phyloP scores from a whole-genome alignment of 1,140 invertebrate genomes.

The Armadillidium nasatum region DNA sequence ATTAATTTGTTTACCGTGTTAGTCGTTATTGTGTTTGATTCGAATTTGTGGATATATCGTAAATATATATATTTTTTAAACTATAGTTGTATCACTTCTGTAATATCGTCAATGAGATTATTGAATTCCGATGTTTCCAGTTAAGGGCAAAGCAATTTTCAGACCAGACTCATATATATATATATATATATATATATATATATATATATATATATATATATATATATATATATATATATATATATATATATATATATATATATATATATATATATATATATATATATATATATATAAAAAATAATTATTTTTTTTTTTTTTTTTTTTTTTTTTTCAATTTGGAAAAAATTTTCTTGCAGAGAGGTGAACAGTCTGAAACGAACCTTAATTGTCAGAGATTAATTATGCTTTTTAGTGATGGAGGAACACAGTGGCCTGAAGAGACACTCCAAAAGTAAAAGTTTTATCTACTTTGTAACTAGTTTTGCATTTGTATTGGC shows the following conservation, averaged over 20 bases:
- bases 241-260: slow-evolving; percentile 13
- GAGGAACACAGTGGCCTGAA: slow-evolving; percentile 58
- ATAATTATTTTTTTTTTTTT: too few species aligned
- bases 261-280: slow-evolving; percentile 14
- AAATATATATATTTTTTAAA: too few species aligned
- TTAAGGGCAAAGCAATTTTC: too few species aligned
- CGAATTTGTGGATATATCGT: neutral
- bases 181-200: slow-evolving; percentile 8
- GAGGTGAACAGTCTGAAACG: slow-evolving; percentile 37
- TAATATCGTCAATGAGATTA: too few species aligned
- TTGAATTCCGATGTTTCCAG: too few species aligned
- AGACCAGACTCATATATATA: too few species aligned
- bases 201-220: neutral
- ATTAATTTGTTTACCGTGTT: too few species aligned
- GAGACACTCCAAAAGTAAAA: slow-evolving; percentile 54
- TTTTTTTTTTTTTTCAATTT: too few species aligned
- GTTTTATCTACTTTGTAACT: neutral
- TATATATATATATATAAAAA: slow-evolving; percentile 10
- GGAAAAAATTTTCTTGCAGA: slow-evolving; percentile 31
- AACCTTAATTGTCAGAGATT: slow-evolving; percentile 56
- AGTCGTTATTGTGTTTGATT: too few species aligned
- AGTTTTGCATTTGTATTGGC: too few species aligned
- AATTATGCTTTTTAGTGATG: slow-evolving; percentile 62
- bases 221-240: slow-evolving; percentile 21
- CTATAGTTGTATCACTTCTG: too few species aligned